These are phyloP conservation scores for Perithous albicinctus DNA, from an alignment of 2,888 invertebrate species.

Conservation along the genomic window DNA sequence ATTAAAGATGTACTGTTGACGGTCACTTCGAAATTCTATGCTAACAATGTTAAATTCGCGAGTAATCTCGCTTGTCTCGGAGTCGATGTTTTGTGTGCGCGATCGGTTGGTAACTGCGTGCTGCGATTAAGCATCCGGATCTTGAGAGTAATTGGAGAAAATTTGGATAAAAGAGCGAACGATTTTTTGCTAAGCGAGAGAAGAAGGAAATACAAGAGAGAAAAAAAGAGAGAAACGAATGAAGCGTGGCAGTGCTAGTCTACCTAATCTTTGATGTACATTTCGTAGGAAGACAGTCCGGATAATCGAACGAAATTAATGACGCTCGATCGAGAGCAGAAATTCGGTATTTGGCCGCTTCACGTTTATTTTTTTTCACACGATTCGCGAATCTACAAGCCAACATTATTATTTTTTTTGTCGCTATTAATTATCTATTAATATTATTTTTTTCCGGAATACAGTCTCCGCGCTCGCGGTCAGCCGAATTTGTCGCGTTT, in stretches of 20 bases:
- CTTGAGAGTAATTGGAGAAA: constrained; percentile 16
- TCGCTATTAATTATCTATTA: constrained; percentile 44
- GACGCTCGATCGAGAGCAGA: background rate
- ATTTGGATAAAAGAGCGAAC: constrained; percentile 9
- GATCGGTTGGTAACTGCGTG: constrained; percentile 49
- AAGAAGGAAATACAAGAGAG: background rate
- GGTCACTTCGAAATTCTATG: constrained; percentile 52
- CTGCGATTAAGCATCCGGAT: constrained; percentile 40
- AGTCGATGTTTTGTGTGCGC: background rate
- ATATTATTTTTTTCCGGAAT: constrained; percentile 6
- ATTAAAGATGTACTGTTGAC: constrained; percentile 41
- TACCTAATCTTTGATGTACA: constrained; percentile 62
- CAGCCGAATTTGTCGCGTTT: constrained; percentile 3
- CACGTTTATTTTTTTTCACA: constrained; percentile 16
- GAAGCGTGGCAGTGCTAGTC: constrained; percentile 72
- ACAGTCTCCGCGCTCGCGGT: constrained; percentile 31
- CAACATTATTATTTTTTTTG: constrained; percentile 21
- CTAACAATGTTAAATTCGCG: constrained; percentile 40
- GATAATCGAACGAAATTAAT: constrained; percentile 30
- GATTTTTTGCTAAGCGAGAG: background rate
- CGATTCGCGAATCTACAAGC: background rate
- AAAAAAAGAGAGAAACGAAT: too few relatives aligned
- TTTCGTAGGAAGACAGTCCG: constrained; percentile 36
- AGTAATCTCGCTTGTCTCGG: background rate
- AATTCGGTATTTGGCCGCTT: constrained; percentile 25